These are phyloP conservation scores for Myotis pilosus DNA, from an alignment of 2,797 vertebrate genomes.

Conservation along the genomic window DNA sequence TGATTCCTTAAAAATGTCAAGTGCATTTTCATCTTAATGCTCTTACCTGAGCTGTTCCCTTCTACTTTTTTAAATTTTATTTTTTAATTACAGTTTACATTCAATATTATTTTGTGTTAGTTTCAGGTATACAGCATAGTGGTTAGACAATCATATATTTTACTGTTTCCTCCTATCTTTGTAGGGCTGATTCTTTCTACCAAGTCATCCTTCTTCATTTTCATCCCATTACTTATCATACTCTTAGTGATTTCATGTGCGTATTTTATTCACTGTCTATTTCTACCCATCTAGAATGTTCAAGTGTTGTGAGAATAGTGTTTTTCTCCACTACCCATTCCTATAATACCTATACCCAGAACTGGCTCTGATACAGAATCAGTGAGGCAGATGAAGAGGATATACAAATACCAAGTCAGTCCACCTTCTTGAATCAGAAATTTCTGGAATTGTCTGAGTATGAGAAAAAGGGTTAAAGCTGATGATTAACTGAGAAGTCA, in stretches of 20 bases:
- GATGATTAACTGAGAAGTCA: neutral
- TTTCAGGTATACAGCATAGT: neutral
- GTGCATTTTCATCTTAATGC: neutral
- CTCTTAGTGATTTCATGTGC: neutral
- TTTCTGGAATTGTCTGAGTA: neutral
- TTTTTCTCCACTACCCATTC: neutral
- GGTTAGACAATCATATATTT: neutral
- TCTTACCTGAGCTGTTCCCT: neutral
- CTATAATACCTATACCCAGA: neutral
- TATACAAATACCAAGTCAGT: neutral
- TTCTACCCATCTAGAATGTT: neutral
- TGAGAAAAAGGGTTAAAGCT: neutral
- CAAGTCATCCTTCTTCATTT: neutral
- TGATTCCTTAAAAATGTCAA: neutral
- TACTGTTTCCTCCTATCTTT: neutral
- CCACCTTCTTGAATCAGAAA: conserved; percentile 2
- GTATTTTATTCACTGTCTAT: neutral
- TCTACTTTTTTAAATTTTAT: neutral
- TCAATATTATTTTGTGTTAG: neutral
- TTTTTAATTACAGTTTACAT: neutral
- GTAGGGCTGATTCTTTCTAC: neutral
- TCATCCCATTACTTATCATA: neutral
- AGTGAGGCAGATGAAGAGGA: neutral
- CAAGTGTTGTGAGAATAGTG: neutral
- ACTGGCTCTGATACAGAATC: neutral